These are phyloP conservation scores for Smutsia temminckii DNA, from an alignment of 2,797 vertebrate species.

Conservation along the genomic window DNA sequence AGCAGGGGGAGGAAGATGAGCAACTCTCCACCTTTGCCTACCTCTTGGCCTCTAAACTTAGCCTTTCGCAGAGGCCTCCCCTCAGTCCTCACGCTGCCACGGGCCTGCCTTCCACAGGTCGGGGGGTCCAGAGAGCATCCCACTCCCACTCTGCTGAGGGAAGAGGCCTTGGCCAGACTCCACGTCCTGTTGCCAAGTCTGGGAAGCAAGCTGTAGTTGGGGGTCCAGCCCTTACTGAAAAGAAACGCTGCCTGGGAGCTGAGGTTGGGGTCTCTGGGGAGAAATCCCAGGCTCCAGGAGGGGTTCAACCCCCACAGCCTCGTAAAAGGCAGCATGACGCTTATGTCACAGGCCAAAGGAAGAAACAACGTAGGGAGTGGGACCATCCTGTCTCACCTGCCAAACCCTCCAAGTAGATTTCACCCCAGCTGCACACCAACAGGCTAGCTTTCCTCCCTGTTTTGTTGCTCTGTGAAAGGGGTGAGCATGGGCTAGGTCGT, in stretches of 20 bases:
- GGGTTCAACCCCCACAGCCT: constrained; percentile 5
- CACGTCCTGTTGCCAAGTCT: not conserved
- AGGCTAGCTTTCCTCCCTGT: not conserved
- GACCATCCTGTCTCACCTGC: not conserved
- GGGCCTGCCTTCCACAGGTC: not conserved
- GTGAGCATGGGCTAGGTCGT: not conserved
- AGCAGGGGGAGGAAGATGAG: constrained; percentile 58
- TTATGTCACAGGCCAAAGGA: constrained; percentile 57
- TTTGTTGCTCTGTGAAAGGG: not conserved
- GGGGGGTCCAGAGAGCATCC: not conserved
- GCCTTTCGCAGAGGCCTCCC: constrained; percentile 44
- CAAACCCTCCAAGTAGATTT: not conserved
- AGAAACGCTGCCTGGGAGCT: not conserved
- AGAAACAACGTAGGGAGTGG: constrained; percentile 68
- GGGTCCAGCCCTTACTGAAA: not conserved
- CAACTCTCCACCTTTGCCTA: constrained; percentile 75
- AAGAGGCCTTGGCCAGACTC: not conserved
- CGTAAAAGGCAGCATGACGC: constrained; percentile 67
- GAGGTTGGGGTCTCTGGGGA: not conserved
- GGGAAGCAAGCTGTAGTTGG: not conserved
- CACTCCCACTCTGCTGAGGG: not conserved
- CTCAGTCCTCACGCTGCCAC: not conserved
- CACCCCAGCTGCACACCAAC: not conserved
- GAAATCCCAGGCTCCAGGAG: not conserved
- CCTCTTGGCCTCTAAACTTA: constrained; percentile 80